These are phyloP conservation scores for Parnassius mnemosyne DNA, from an alignment of 2,888 invertebrate genomes.

Conservation along the genomic window DNA sequence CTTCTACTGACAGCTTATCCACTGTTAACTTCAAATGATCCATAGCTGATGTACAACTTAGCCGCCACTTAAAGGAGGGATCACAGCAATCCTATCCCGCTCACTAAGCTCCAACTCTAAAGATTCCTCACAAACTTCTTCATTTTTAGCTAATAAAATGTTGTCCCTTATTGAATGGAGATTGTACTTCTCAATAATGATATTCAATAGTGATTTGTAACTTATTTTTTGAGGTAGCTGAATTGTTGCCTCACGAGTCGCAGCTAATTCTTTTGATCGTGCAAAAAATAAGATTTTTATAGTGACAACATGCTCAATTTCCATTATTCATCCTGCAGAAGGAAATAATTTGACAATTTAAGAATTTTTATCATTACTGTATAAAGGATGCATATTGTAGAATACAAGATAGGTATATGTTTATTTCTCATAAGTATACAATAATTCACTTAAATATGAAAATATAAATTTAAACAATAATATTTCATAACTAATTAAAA, in stretches of 20 bases:
- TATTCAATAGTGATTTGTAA: slow-evolving; percentile 81
- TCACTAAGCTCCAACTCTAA: slow-evolving; percentile 79
- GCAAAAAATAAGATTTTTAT: slow-evolving; percentile 93
- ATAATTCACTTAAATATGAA: no score
- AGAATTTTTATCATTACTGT: no score
- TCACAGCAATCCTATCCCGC: slow-evolving; percentile 92
- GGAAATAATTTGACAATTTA: not conserved
- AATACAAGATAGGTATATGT: no score
- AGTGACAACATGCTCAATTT: slow-evolving; percentile 68
- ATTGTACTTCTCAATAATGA: slow-evolving; percentile 82
- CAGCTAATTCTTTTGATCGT: slow-evolving; percentile 91
- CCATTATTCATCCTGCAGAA: slow-evolving; percentile 64
- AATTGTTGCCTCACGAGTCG: slow-evolving; percentile 79
- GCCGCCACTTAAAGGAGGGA: slow-evolving; percentile 97
- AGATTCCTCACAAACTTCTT: slow-evolving; percentile 84
- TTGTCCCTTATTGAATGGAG: slow-evolving; percentile 84
- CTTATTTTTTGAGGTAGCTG: slow-evolving; percentile 73
- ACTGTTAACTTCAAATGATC: slow-evolving; percentile 85
- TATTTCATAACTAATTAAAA: no score
- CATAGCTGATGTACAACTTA: slow-evolving; percentile 79
- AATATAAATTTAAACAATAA: no score
- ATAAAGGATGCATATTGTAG: not conserved
- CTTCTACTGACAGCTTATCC: slow-evolving; percentile 84
- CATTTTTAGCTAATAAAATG: slow-evolving; percentile 91
- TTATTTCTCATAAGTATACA: no score